Evolutionary conservation across 2,888 invertebrate species (phyloP).

Genomic region (Pelosia muscerda): DNA sequence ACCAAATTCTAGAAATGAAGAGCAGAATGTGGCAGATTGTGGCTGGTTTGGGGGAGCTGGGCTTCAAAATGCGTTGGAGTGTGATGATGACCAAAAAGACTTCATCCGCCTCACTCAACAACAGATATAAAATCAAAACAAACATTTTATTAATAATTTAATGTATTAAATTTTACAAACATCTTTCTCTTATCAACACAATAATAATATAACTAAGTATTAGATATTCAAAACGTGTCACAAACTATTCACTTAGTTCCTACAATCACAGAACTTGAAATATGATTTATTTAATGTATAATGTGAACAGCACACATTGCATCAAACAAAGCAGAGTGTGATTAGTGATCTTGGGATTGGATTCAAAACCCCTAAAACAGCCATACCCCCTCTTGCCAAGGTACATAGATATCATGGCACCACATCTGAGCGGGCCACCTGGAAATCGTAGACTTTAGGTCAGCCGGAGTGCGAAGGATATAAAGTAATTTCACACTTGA

Average conservation of each 20-base stretch:
- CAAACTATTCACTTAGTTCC: conserved; percentile 23
- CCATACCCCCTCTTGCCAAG: too few species aligned
- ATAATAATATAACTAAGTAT: conserved; percentile 15
- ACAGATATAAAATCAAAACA: not conserved
- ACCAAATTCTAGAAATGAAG: too few species aligned
- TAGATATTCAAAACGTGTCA: conserved; percentile 20
- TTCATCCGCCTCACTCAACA: not conserved
- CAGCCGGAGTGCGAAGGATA: too few species aligned
- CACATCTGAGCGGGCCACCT: too few species aligned
- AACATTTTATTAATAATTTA: conserved; percentile 28
- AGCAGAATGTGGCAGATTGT: too few species aligned
- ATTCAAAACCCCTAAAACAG: not conserved
- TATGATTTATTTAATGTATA: conserved; percentile 21
- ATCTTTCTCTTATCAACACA: conserved; percentile 25
- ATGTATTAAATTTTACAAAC: conserved; percentile 25
- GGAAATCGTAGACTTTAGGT: too few species aligned
- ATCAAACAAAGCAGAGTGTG: not conserved
- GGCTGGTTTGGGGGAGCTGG: too few species aligned
- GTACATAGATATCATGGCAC: too few species aligned
- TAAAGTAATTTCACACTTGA: too few species aligned
- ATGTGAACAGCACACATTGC: not conserved
- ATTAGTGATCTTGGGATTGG: not conserved
- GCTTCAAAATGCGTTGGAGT: too few species aligned
- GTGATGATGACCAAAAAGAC: not conserved
- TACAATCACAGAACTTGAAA: conserved; percentile 39